Conservation (phyloP, 2,113 vertebrate species). For the Sebastes fasciatus region DNA sequence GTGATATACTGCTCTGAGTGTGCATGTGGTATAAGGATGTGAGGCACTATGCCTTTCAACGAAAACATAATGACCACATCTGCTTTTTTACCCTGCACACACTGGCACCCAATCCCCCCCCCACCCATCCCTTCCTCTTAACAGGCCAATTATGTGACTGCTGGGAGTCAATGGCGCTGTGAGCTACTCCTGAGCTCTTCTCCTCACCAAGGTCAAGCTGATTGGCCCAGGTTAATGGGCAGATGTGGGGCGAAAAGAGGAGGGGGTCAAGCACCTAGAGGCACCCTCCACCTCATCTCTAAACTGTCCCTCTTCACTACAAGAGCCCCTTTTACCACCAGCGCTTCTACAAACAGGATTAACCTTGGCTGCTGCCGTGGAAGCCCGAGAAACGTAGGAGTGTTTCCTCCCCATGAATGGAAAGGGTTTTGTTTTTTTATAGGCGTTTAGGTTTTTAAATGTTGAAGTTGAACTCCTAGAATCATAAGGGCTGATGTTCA, state of each 20-base stretch:
- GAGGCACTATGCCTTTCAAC: constrained; percentile 7
- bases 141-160: constrained; percentile 84
- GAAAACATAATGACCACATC: constrained; percentile 19
- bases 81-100: constrained; percentile 33
- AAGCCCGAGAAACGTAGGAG: constrained; percentile 12
- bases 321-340: constrained; percentile 77
- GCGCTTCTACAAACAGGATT: constrained; percentile 79
- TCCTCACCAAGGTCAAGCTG: constrained; percentile 84
- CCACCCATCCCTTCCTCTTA: constrained; percentile 68
- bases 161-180: constrained; percentile 77
- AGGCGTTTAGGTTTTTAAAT: not conserved
- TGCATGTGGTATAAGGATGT: not conserved
- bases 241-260: constrained; percentile 78
- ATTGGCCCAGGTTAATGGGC: constrained; percentile 85
- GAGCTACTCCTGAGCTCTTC: constrained; percentile 76
- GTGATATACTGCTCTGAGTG: not conserved
- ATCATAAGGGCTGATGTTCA: not conserved
- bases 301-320: constrained; percentile 82
- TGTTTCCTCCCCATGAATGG: constrained; percentile 20
- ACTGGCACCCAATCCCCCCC: constrained; percentile 29
- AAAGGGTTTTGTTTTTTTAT: not conserved
- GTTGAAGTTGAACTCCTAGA: not conserved
- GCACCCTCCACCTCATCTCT: constrained; percentile 80
- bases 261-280: constrained; percentile 82
- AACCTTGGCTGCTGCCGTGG: constrained; percentile 72